Base-by-base conservation (phyloP, 2,888 invertebrate species). In the Drosophila eohydei region DNA sequence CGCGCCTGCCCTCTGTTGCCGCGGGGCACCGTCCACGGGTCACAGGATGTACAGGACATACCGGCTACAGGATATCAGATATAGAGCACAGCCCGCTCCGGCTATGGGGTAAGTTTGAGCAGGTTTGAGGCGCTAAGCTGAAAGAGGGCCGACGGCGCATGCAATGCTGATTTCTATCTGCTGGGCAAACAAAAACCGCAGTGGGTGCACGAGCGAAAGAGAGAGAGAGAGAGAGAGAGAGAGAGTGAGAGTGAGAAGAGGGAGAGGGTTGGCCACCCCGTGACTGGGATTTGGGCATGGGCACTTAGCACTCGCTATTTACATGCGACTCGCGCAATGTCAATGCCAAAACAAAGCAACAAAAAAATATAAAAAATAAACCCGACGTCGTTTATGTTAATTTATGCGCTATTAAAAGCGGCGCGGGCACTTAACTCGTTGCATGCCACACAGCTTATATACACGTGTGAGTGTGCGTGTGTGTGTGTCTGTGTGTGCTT, bases 391-490 rank as follows among this genome's bases (percentile, higher is more conserved):
- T 81, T 89, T 87, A 85, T 85, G 84, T 55, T 87, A 85, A 85
- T 85, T 85, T 89, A 89, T 85, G 84, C 81, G 81, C 87, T 81
- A 87, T 85, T 85, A 89, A 89, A 89, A 83, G 84, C 87, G 79
- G 68, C 79, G 84, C 84, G 67, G 84, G 84, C 83, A 88, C 83
- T 83, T 83, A 83, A 83, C 83, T 88, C 86, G 78, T 65, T 69
- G 77, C 46, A 55, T 69, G 43, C 64, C 58, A 59, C 60, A 62
- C 69, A 70, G 36, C 52, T 34, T 28, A 38, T 2, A 28, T n/a
- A 5, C 11, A 8, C 3, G 5, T 6, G 5, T n/a, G 38, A 38
- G 36, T 40, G 11, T 38, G n/a, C 30, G 16, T 28, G 16, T 55
- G 30, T 14, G 51, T 2, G 26, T 52, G 28, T 21, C 21, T 48